Conservation (phyloP, 2,888 invertebrate species). For the Amphipyra tragopoginis region DNA sequence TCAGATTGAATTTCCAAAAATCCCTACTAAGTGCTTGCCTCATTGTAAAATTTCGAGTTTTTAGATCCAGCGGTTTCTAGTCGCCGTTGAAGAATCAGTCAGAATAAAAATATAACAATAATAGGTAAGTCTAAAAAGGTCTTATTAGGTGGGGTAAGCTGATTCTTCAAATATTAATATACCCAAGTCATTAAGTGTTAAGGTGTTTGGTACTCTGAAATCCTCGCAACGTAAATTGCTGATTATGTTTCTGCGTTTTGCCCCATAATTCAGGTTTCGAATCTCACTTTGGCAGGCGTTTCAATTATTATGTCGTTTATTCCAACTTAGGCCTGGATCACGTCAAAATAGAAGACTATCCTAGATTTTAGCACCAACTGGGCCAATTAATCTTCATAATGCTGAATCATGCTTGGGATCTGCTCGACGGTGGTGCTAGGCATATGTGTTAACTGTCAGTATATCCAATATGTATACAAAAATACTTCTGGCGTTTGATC, state of each 20-base stretch:
- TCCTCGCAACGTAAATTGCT: too few relatives aligned
- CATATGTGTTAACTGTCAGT: constrained; percentile 35
- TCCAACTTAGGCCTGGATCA: not conserved
- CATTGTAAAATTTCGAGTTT: too few relatives aligned
- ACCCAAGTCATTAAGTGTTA: too few relatives aligned
- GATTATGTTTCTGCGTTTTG: too few relatives aligned
- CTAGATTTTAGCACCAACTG: constrained; percentile 2
- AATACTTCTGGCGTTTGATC: constrained; percentile 62
- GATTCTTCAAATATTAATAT: constrained; percentile 1
- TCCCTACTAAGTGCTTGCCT: too few relatives aligned
- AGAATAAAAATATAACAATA: constrained; percentile 14
- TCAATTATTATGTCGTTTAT: not conserved
- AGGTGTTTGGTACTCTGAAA: too few relatives aligned
- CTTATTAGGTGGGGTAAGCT: too few relatives aligned
- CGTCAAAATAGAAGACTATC: not conserved
- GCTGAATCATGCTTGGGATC: constrained; percentile 35
- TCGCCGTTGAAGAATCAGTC: too few relatives aligned
- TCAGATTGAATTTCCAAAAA: too few relatives aligned
- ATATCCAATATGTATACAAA: constrained; percentile 53
- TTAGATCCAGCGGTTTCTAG: too few relatives aligned
- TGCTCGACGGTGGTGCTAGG: constrained; percentile 16
- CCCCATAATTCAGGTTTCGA: too few relatives aligned
- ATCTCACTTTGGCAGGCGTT: not conserved
- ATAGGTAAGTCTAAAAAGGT: not conserved
- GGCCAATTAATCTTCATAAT: constrained; percentile 30